Conservation (phyloP, 2,888 invertebrate genomes). For the Shargacucullia verbasci region DNA sequence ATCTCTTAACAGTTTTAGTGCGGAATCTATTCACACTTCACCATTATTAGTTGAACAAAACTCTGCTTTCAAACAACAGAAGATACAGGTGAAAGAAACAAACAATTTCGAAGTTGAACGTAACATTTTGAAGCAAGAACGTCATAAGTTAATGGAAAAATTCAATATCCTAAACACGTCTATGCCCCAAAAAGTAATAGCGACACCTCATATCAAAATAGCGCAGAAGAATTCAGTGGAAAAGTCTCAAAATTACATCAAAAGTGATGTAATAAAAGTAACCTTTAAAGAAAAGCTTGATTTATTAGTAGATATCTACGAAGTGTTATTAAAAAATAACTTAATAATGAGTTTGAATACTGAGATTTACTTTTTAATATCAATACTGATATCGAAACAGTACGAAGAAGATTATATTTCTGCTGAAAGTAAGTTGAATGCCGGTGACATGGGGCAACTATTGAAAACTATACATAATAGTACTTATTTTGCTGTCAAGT, state of each 20-base stretch:
- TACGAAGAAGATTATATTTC: conserved; percentile 70
- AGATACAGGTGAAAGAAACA: conserved; percentile 72
- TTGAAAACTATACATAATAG: conserved; percentile 90
- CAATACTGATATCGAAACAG: conserved; percentile 89
- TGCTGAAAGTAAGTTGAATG: conserved; percentile 64
- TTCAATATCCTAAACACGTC: conserved; percentile 79
- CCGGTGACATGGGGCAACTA: conserved; percentile 68
- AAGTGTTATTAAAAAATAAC: conserved; percentile 88
- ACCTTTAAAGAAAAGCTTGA: conserved; percentile 86
- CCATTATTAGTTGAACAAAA: conserved; percentile 75
- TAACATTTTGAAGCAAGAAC: conserved; percentile 80
- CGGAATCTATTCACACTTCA: conserved; percentile 76
- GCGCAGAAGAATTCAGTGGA: conserved; percentile 70
- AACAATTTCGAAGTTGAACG: conserved; percentile 80
- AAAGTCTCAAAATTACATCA: conserved; percentile 68
- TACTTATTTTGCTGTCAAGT: conserved; percentile 92
- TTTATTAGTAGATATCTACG: conserved; percentile 88
- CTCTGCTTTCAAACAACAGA: conserved; percentile 76
- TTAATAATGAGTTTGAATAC: conserved; percentile 90
- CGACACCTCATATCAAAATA: conserved; percentile 75
- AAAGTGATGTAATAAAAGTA: conserved; percentile 82
- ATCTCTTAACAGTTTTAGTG: conserved; percentile 76
- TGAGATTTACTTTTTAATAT: conserved; percentile 92
- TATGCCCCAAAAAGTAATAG: conserved; percentile 63
- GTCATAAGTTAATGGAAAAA: conserved; percentile 84